Conservation (phyloP, 2,797 vertebrate genomes). For the Streptopelia turtur region DNA sequence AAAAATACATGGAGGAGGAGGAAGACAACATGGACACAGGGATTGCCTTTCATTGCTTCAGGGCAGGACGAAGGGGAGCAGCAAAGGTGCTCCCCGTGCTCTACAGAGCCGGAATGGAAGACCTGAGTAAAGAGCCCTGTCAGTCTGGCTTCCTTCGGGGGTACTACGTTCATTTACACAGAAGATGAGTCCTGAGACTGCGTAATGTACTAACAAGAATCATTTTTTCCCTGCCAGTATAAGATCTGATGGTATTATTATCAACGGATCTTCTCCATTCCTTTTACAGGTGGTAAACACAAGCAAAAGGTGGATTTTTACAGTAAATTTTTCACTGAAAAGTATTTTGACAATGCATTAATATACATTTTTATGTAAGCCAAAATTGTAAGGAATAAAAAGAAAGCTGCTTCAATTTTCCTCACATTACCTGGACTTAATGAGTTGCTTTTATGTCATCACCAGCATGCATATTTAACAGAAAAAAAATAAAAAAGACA, state of each 20-base stretch:
- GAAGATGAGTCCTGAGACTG: background rate
- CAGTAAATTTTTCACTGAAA: background rate
- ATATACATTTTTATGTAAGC: background rate
- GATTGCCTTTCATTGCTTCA: background rate
- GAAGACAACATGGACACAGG: background rate
- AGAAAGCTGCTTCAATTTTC: background rate
- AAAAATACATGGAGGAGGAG: background rate
- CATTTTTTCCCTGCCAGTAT: background rate
- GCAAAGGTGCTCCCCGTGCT: background rate
- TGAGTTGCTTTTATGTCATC: background rate
- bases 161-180: background rate
- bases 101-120: background rate
- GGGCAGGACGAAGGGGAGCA: background rate
- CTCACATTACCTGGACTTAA: background rate
- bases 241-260: background rate
- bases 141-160: background rate
- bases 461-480: background rate
- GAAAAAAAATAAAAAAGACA: background rate
- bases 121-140: background rate
- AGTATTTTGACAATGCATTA: background rate
- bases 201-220: background rate
- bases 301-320: background rate
- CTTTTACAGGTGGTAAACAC: background rate
- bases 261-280: background rate
- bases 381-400: background rate